A percentile compares a stretch with the other conserved stretches of the same genome.
phyloP scores from a whole-genome alignment of 1,140 invertebrate genomes.

The Muscidifurax raptorellus region DNA sequence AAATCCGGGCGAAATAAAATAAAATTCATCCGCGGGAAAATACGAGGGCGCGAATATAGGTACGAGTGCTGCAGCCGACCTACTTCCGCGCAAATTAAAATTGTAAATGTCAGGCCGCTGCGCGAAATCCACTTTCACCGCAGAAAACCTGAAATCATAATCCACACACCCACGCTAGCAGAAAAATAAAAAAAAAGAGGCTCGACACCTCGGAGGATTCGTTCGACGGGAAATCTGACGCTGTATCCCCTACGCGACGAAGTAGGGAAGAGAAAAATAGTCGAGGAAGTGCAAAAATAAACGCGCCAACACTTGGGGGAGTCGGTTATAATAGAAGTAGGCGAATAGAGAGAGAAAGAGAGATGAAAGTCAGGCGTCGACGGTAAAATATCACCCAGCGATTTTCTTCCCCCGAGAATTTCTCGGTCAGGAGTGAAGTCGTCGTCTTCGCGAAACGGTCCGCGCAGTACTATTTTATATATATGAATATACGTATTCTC shows the following conservation, averaged over 20 bases:
- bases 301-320: slow-evolving; percentile 1
- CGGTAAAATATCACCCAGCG: slow-evolving; percentile 23
- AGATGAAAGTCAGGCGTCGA: neutral
- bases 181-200: neutral
- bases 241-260: neutral
- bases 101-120: slow-evolving; percentile 1
- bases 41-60: neutral
- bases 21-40: neutral
- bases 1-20: neutral
- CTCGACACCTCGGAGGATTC: slow-evolving; percentile 1
- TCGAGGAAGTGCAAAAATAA: neutral
- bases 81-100: slow-evolving; percentile 3
- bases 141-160: neutral
- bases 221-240: slow-evolving; percentile 14
- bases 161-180: neutral
- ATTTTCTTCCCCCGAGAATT: neutral
- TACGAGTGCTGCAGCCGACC: neutral
- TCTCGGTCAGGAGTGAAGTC: neutral
- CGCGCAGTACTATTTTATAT: neutral
- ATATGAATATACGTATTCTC: neutral
- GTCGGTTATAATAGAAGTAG: slow-evolving; percentile 12
- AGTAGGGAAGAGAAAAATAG: neutral
- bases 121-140: neutral
- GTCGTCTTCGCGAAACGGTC: neutral
- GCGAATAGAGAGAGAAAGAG: neutral